Percentiles rank a stretch among this genome's conserved stretches.
Evolutionary conservation across 2,888 invertebrate species (phyloP).

Genomic region (Metalampra italica): DNA sequence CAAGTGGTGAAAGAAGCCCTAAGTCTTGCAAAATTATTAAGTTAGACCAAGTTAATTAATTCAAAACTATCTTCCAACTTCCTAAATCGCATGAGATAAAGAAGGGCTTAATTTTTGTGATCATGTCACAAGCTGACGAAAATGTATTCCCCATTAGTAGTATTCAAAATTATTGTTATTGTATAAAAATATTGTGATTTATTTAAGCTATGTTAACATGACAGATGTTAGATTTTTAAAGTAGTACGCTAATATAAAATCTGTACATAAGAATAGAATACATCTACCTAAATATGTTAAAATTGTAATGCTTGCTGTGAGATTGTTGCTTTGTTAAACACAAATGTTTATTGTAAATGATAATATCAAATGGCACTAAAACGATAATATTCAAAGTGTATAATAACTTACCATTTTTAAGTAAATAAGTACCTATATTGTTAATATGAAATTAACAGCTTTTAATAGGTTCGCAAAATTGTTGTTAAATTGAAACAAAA

Average conservation of each 20-base stretch:
- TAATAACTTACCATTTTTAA: too few species aligned
- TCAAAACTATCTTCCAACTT: too few species aligned
- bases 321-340: conserved; percentile 18
- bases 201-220: conserved; percentile 34
- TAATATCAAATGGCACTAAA: conserved; percentile 23
- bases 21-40: too few species aligned
- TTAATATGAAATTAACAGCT: too few species aligned
- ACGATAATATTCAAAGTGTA: background rate
- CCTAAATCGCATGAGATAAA: too few species aligned
- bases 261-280: conserved; percentile 18
- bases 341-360: background rate
- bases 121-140: conserved; percentile 13
- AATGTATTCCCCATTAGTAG: conserved; percentile 20
- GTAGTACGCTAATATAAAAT: conserved; percentile 6
- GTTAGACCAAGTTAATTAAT: too few species aligned
- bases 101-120: conserved; percentile 24
- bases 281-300: too few species aligned
- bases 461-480: too few species aligned
- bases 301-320: conserved; percentile 33
- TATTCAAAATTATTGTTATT: conserved; percentile 26
- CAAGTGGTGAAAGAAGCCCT: too few species aligned
- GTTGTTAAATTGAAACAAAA: too few species aligned
- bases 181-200: conserved; percentile 33
- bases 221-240: conserved; percentile 31
- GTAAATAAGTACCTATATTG: background rate